Percentiles rank a stretch among this genome's conserved stretches.
These are phyloP conservation scores for Umimayanthus chanpuru DNA, from an alignment of 92 coral and sea anemone genomes.

Conservation along the genomic window DNA sequence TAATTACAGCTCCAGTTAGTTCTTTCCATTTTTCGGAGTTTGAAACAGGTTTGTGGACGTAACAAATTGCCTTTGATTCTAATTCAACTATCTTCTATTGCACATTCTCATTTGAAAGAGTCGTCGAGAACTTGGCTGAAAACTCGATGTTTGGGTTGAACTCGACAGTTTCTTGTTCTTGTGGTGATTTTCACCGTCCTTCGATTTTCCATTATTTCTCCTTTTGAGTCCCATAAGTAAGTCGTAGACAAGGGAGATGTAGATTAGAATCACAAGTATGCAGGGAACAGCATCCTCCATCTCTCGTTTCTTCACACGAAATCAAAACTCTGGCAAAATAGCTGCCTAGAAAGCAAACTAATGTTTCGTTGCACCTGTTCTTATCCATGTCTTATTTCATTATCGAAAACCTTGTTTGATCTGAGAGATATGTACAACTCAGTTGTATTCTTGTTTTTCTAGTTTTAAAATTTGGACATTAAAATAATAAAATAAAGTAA, in stretches of 20 bases:
- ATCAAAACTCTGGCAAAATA: neutral
- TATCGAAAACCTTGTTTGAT: neutral
- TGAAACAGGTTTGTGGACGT: too few relatives aligned
- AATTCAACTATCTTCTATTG: neutral
- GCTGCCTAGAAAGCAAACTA: neutral
- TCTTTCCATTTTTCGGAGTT: neutral
- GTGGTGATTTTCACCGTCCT: neutral
- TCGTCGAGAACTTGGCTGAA: conserved; percentile 34
- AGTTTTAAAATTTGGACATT: neutral
- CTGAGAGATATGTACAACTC: neutral
- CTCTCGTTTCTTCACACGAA: neutral
- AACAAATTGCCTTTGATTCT: too few relatives aligned
- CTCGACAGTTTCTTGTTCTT: neutral
- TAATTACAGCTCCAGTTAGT: neutral
- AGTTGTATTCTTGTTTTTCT: neutral
- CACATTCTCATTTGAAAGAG: conserved; percentile 40
- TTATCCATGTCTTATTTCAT: neutral
- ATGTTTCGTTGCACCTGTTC: neutral
- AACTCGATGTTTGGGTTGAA: neutral
- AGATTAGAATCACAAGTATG: neutral
- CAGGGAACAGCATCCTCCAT: conserved; percentile 30
- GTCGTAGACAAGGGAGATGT: conserved; percentile 25
- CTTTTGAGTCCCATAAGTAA: conserved; percentile 26
- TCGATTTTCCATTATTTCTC: neutral
- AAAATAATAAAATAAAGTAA: too few relatives aligned